Percentiles rank a stretch among this genome's conserved stretches.
Conservation (phyloP, 92 coral and sea anemone genomes). For the Pocillopora grandis region DNA sequence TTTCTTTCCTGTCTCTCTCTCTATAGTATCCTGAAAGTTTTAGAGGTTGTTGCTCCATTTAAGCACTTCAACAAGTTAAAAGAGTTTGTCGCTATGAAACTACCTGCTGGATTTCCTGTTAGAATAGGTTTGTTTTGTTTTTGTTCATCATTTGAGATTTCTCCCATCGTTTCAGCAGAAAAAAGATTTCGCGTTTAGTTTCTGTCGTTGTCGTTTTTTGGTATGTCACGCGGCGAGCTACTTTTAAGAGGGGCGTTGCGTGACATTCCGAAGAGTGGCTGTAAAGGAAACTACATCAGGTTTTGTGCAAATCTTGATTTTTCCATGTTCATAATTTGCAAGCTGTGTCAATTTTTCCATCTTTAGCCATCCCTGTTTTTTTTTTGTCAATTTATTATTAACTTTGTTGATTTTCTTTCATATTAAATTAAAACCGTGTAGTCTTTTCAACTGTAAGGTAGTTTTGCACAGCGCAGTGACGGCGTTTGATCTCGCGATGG, state of each 20-base stretch:
- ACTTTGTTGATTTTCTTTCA: too few relatives aligned
- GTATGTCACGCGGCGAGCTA: background rate
- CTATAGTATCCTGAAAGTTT: slow-evolving; percentile 79
- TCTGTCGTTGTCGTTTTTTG: background rate
- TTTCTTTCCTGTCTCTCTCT: background rate
- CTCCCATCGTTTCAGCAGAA: background rate
- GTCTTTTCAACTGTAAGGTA: too few relatives aligned
- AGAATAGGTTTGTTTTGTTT: slow-evolving; percentile 79
- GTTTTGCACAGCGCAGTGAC: too few relatives aligned
- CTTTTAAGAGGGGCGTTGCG: background rate
- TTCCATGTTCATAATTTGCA: too few relatives aligned
- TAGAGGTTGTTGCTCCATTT: slow-evolving; percentile 95
- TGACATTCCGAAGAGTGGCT: background rate
- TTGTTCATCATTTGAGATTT: background rate
- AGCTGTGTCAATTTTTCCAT: too few relatives aligned
- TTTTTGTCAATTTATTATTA: too few relatives aligned
- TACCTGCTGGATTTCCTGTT: slow-evolving; percentile 96
- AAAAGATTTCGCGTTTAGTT: background rate
- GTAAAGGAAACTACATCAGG: too few relatives aligned
- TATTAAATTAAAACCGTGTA: too few relatives aligned
- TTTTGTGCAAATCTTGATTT: too few relatives aligned
- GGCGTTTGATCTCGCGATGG: too few relatives aligned
- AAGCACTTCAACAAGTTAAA: slow-evolving; percentile 93
- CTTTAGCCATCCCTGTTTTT: too few relatives aligned
- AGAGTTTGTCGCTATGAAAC: slow-evolving; percentile 97